A percentile compares a stretch with the other conserved stretches of the same genome.
These are phyloP conservation scores for Ammodytes dubius DNA, from an alignment of 2,113 vertebrate species.

Conservation along the genomic window DNA sequence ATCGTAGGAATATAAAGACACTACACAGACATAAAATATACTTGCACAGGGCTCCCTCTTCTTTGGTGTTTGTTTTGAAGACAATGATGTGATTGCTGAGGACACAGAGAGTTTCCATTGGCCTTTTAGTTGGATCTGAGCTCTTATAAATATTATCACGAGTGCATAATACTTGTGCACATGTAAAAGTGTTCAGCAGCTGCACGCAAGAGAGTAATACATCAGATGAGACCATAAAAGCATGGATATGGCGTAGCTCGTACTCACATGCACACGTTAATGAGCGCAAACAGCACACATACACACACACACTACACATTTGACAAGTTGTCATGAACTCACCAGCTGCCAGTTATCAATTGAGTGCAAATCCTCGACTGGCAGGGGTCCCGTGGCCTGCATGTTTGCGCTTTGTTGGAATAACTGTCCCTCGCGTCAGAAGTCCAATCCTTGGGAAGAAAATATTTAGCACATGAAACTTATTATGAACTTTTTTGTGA, in stretches of 20 bases:
- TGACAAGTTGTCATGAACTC: constrained; percentile 76
- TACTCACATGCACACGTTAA: neutral
- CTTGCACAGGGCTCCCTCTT: neutral
- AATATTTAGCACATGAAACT: neutral
- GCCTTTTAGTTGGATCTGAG: constrained; percentile 20
- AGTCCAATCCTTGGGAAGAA: neutral
- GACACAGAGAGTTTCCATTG: constrained; percentile 49
- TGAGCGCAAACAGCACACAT: constrained; percentile 1
- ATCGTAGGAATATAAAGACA: neutral
- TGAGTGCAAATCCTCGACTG: constrained; percentile 59
- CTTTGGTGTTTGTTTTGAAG: constrained; percentile 39
- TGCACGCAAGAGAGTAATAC: constrained; percentile 48
- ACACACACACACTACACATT: constrained; percentile 36
- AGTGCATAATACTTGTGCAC: constrained; percentile 42
- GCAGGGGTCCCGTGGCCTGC: constrained; percentile 30
- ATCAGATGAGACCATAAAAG: constrained; percentile 38
- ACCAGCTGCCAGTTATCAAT: constrained; percentile 73
- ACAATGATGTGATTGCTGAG: neutral
- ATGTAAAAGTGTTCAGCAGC: constrained; percentile 61
- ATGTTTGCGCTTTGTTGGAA: constrained; percentile 43
- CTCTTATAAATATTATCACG: constrained; percentile 64
- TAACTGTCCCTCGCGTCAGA: constrained; percentile 10
- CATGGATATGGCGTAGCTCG: neutral
- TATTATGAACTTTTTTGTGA: neutral
- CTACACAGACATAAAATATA: constrained; percentile 30